Evolutionary conservation across 2,113 vertebrate genomes (phyloP).

Genomic region (Galeopterus variegatus): DNA sequence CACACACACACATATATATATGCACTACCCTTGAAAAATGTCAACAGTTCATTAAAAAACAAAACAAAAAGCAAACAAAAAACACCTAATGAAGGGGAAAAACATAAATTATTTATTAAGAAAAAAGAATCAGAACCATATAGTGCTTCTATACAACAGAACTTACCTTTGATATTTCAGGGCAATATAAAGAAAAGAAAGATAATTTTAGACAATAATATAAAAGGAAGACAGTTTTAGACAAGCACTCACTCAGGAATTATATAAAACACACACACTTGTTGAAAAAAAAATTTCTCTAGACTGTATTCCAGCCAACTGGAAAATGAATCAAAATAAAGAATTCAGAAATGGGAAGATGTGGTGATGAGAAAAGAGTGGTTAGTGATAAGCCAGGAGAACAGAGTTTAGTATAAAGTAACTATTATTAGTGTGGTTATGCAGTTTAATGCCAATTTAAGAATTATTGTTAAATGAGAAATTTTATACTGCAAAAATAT

Average conservation of each 20-base stretch:
- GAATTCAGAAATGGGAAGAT: constrained; percentile 18
- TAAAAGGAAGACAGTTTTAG: background rate
- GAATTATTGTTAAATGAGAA: background rate
- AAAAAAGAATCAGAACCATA: background rate
- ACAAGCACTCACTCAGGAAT: constrained; percentile 54
- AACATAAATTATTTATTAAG: background rate
- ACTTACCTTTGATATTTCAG: background rate
- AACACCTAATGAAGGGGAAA: background rate
- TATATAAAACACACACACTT: background rate
- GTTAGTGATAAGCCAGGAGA: background rate
- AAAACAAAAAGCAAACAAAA: background rate
- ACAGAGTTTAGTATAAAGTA: background rate
- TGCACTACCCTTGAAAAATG: background rate
- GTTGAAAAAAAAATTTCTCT: background rate
- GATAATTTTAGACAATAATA: no score
- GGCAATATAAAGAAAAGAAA: background rate
- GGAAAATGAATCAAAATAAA: constrained; percentile 37
- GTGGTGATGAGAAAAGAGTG: background rate
- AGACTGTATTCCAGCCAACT: constrained; percentile 25
- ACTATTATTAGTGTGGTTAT: background rate
- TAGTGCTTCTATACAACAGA: background rate
- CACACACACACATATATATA: background rate
- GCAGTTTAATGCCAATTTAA: background rate
- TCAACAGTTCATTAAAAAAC: background rate
- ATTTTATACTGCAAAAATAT: background rate